These are phyloP conservation scores for Cephus pulcher DNA, from an alignment of 2,888 invertebrate species.

Conservation along the genomic window DNA sequence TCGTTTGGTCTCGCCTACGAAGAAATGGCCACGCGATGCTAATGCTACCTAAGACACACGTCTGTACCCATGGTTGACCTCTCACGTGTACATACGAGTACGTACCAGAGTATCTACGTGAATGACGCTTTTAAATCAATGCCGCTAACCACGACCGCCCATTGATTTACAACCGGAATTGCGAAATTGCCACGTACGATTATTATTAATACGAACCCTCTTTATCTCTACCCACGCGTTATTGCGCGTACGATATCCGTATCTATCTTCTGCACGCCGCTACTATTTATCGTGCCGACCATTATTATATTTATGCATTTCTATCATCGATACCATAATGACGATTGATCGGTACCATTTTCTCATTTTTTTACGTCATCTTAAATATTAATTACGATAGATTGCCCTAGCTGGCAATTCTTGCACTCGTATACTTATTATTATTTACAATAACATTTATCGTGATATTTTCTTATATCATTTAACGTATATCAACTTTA, in stretches of 20 bases:
- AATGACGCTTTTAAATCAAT: neutral
- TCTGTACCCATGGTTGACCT: neutral
- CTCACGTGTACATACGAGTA: neutral
- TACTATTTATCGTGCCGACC: neutral
- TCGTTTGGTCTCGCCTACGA: neutral
- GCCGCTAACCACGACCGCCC: neutral
- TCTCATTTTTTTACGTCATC: neutral
- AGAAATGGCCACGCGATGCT: neutral
- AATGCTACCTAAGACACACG: neutral
- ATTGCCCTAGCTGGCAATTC: neutral
- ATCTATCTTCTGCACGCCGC: neutral
- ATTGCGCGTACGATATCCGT: neutral
- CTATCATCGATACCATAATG: neutral
- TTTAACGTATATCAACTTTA: neutral
- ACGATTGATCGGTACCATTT: neutral
- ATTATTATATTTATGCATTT: neutral
- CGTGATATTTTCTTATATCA: neutral
- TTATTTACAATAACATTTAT: neutral
- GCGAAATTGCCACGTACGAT: constrained; percentile 6
- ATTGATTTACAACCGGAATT: constrained; percentile 6
- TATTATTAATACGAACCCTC: constrained; percentile 1
- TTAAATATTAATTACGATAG: neutral
- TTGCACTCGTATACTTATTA: neutral
- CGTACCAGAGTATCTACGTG: neutral
- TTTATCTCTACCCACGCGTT: neutral